Conservation (phyloP, 2,888 invertebrate species). For the Diaperis boleti region DNA sequence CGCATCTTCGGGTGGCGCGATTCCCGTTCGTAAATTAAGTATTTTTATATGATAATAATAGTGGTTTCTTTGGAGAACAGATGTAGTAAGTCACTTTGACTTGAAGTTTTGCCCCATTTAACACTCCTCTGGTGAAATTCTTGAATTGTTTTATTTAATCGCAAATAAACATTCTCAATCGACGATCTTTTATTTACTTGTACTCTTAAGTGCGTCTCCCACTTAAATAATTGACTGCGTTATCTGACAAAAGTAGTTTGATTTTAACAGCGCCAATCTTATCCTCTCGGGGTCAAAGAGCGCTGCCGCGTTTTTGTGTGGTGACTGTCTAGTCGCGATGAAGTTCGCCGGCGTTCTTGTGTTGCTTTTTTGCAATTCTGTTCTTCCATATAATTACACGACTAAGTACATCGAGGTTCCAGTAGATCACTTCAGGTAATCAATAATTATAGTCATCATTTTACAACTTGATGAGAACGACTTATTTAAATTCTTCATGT, state of each 20-base stretch:
- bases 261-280: neutral
- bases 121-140: constrained; percentile 16
- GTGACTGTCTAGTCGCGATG: constrained; percentile 15
- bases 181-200: constrained; percentile 4
- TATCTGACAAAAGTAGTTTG: no score
- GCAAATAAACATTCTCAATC: constrained; percentile 34
- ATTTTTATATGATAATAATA: constrained; percentile 19
- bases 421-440: constrained; percentile 84
- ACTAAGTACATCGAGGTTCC: constrained; percentile 73
- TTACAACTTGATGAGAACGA: no score
- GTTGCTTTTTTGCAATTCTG: constrained; percentile 7
- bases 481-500: no score
- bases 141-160: constrained; percentile 21
- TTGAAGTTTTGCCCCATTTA: neutral
- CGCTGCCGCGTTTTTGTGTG: constrained; percentile 5
- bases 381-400: constrained; percentile 60
- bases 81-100: constrained; percentile 5
- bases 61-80: constrained; percentile 1
- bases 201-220: no score
- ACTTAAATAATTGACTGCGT: no score
- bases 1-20: constrained; percentile 1
- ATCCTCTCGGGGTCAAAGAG: constrained; percentile 19
- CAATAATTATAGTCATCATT: no score
- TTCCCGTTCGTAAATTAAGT: constrained; percentile 9
- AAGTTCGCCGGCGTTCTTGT: constrained; percentile 1